Conservation (phyloP, 1,140 invertebrate species). For the Heterodera schachtii region DNA sequence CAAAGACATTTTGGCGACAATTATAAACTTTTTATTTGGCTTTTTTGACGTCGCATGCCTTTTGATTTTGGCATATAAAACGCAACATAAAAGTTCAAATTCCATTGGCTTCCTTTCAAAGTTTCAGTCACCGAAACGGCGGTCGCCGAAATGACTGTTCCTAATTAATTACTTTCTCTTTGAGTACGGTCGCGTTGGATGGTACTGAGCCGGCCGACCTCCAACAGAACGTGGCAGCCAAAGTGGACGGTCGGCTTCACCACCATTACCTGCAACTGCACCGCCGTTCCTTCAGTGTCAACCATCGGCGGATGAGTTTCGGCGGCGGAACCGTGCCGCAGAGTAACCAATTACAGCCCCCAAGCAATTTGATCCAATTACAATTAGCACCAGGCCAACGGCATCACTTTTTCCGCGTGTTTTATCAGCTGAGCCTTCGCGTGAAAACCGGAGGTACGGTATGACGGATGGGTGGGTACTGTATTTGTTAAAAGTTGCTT, state of each 20-base stretch:
- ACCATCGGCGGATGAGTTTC: constrained; percentile 41
- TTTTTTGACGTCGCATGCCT: no score
- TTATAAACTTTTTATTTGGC: no score
- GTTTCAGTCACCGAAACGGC: no score
- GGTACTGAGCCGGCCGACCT: constrained; percentile 18
- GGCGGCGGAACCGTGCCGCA: neutral
- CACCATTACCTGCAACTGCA: constrained; percentile 1
- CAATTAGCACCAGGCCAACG: neutral
- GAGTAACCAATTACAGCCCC: no score
- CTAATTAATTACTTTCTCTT: constrained; percentile 1
- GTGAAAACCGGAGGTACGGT: constrained; percentile 37
- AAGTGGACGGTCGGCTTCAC: neutral
- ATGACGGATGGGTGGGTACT: no score
- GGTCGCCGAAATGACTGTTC: no score
- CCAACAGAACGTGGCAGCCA: neutral
- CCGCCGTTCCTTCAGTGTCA: constrained; percentile 29
- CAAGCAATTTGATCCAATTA: neutral
- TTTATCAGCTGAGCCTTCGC: constrained; percentile 35
- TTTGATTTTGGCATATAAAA: no score
- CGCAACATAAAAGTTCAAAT: no score
- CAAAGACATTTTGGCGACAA: no score
- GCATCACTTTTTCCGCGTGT: constrained; percentile 33
- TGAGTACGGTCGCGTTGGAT: constrained; percentile 31
- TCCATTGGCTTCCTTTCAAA: no score
- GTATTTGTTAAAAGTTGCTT: neutral